These are phyloP conservation scores for Lutjanus campechanus DNA, from an alignment of 2,797 vertebrate species.

Conservation along the genomic window DNA sequence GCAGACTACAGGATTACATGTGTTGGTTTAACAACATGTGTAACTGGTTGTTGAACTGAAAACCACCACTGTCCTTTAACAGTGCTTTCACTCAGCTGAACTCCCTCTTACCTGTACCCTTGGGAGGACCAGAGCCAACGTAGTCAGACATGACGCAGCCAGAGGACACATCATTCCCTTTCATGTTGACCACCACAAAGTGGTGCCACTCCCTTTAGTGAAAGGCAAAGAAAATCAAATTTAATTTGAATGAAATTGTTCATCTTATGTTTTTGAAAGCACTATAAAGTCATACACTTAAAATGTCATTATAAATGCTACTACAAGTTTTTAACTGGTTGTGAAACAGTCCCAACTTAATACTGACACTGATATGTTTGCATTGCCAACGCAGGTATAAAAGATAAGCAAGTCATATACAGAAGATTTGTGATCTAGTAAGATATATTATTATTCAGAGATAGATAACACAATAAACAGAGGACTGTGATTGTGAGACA, in stretches of 20 bases:
- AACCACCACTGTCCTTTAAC: too few relatives aligned
- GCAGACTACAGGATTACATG: background rate
- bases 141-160: constrained; percentile 95
- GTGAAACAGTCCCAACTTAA: too few relatives aligned
- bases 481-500: too few relatives aligned
- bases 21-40: background rate
- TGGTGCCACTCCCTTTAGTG: constrained; percentile 96
- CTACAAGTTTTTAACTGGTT: too few relatives aligned
- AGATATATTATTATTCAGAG: too few relatives aligned
- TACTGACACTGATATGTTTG: too few relatives aligned
- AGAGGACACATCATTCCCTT: constrained; percentile 90
- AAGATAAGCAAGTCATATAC: too few relatives aligned
- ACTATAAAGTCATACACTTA: background rate
- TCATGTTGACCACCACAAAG: constrained; percentile 97
- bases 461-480: too few relatives aligned
- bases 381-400: too few relatives aligned
- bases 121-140: constrained; percentile 94
- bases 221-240: background rate
- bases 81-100: background rate
- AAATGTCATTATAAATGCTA: background rate
- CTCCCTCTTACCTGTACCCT: constrained; percentile 90
- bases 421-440: too few relatives aligned
- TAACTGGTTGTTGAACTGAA: background rate
- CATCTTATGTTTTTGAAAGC: background rate
- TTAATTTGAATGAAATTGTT: background rate